phyloP scores from a whole-genome alignment of 2,888 invertebrate species.

The Abrostola tripartita region DNA sequence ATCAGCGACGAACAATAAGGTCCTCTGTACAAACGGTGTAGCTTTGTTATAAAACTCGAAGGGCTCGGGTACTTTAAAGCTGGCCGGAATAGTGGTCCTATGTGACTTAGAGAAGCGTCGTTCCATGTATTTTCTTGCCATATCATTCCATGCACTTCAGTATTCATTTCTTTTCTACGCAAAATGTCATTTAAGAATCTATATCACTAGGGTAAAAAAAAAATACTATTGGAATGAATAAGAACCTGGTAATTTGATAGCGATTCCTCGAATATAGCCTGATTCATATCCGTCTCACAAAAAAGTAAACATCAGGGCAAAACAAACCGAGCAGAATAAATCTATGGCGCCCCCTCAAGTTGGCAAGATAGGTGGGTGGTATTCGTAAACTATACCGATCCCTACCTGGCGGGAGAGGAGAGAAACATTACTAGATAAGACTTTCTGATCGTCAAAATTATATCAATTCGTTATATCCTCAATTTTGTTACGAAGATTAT shows the following conservation, averaged over 20 bases:
- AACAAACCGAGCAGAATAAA: conserved; percentile 78
- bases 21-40: conserved; percentile 85
- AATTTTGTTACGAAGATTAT: conserved; percentile 21
- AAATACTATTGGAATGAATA: background rate
- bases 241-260: conserved; percentile 55
- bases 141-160: conserved; percentile 68
- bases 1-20: conserved; percentile 83
- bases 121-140: conserved; percentile 88
- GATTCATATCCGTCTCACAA: conserved; percentile 34
- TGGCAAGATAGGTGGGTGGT: conserved; percentile 68
- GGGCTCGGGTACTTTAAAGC: conserved; percentile 83
- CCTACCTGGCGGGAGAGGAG: conserved; percentile 62
- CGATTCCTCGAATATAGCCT: conserved; percentile 49
- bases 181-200: conserved; percentile 18
- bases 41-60: conserved; percentile 86
- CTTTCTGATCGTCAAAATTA: conserved; percentile 42
- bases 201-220: conserved; percentile 13
- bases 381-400: conserved; percentile 74
- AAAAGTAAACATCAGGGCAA: conserved; percentile 61
- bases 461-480: conserved; percentile 15
- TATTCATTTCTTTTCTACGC: conserved; percentile 38
- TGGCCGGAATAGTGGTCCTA: conserved; percentile 83
- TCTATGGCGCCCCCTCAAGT: conserved; percentile 72
- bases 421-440: conserved; percentile 45
- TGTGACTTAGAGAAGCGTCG: conserved; percentile 83